Evolutionary conservation across 2,797 vertebrate genomes (phyloP).

Genomic region (Sebastes itinus): DNA sequence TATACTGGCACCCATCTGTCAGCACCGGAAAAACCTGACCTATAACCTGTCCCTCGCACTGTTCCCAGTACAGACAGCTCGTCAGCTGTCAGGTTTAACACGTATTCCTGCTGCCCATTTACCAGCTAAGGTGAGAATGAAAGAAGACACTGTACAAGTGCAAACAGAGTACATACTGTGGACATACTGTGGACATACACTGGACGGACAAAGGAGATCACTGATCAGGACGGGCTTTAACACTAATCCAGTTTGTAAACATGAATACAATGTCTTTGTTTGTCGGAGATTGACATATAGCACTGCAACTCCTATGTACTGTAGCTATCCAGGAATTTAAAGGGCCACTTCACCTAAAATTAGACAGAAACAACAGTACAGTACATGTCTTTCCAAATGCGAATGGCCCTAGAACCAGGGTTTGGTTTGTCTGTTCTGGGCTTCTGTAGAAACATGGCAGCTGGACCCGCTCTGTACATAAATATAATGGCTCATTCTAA

Average conservation of each 20-base stretch:
- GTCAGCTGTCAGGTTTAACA: conserved; percentile 63
- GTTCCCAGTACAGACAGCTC: conserved; percentile 32
- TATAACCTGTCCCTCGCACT: conserved; percentile 24
- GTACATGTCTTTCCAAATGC: background rate
- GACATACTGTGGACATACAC: background rate
- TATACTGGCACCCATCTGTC: conserved; percentile 50
- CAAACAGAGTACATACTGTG: background rate
- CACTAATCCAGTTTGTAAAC: background rate
- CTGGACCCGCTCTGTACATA: no score
- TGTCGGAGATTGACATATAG: background rate
- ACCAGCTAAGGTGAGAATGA: conserved; percentile 44
- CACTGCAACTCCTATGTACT: background rate
- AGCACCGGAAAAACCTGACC: conserved; percentile 71
- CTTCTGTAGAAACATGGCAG: no score
- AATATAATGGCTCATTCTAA: no score
- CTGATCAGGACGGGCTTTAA: background rate
- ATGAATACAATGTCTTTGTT: background rate
- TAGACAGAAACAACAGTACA: background rate
- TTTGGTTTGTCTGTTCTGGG: no score
- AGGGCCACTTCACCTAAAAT: background rate
- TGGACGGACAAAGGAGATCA: background rate
- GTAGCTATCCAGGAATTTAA: background rate
- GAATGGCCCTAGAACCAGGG: no score
- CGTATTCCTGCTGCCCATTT: conserved; percentile 12
- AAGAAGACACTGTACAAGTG: conserved; percentile 18